Conservation (phyloP, 2,888 invertebrate genomes). For the Drosophila dives region DNA sequence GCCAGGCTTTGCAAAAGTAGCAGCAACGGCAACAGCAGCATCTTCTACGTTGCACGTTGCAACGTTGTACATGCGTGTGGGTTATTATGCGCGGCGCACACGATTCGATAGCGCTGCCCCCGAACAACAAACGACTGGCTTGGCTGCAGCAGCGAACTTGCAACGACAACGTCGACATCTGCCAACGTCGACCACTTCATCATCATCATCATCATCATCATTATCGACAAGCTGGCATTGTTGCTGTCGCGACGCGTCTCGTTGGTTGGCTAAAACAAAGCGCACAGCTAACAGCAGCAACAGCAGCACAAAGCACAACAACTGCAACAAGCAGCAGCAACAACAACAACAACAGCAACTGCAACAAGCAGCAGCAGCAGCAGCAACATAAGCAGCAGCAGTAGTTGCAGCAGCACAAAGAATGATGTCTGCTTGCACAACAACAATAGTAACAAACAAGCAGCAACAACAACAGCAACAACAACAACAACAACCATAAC, state of each 20-base stretch:
- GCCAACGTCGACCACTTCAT: slow-evolving; percentile 67
- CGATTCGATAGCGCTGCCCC: slow-evolving; percentile 48
- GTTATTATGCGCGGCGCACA: slow-evolving; percentile 75
- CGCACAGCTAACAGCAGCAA: slow-evolving; percentile 33
- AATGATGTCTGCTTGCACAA: no score
- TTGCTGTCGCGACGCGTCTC: slow-evolving; percentile 5
- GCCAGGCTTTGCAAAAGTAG: slow-evolving; percentile 38
- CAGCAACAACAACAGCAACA: background rate
- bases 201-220: slow-evolving; percentile 63
- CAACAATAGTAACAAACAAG: no score
- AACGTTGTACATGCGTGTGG: slow-evolving; percentile 56
- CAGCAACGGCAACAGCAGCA: slow-evolving; percentile 23
- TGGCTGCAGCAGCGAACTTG: background rate
- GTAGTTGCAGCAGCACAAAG: no score
- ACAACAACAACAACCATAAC: background rate
- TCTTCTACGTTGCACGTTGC: slow-evolving; percentile 30
- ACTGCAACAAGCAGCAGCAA: slow-evolving; percentile 1
- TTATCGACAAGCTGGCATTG: slow-evolving; percentile 67
- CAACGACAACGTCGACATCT: slow-evolving; percentile 30
- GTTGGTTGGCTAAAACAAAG: slow-evolving; percentile 72
- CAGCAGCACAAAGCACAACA: slow-evolving; percentile 15
- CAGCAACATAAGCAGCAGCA: background rate
- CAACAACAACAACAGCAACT: slow-evolving; percentile 1
- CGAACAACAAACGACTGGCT: slow-evolving; percentile 38
- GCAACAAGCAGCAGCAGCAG: background rate